These are phyloP conservation scores for Semnornis frantzii DNA, from an alignment of 2,113 vertebrate genomes.

Conservation along the genomic window DNA sequence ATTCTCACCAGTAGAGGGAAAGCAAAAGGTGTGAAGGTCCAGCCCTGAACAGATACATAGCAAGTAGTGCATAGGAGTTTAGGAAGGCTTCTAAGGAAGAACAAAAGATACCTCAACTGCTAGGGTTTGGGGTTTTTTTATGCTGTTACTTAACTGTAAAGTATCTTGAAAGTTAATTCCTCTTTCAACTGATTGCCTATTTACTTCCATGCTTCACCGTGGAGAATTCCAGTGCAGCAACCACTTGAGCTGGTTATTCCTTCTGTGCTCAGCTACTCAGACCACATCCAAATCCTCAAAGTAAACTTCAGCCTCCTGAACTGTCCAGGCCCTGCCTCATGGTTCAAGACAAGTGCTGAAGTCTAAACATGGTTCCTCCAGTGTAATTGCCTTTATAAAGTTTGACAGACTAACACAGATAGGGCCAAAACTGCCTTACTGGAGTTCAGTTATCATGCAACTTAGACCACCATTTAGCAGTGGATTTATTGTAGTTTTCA, in stretches of 20 bases:
- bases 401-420: background rate
- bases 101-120: background rate
- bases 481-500: background rate
- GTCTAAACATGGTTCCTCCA: background rate
- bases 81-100: background rate
- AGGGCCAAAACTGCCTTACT: background rate
- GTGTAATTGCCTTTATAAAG: rapidly evolving
- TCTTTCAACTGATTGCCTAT: background rate
- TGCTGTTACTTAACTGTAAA: background rate
- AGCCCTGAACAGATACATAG: background rate
- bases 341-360: background rate
- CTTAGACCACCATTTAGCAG: background rate
- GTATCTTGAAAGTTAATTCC: background rate
- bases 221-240: background rate
- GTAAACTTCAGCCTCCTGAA: background rate
- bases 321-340: background rate
- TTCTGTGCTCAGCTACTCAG: background rate
- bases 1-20: background rate
- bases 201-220: background rate
- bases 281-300: background rate
- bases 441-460: too few species aligned
- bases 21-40: background rate
- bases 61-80: background rate
- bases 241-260: background rate
- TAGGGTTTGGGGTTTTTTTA: rapidly evolving